Evolutionary conservation across 53 echinoderm and acorn worm species (phyloP).

Genomic region (Crossaster papposus): DNA sequence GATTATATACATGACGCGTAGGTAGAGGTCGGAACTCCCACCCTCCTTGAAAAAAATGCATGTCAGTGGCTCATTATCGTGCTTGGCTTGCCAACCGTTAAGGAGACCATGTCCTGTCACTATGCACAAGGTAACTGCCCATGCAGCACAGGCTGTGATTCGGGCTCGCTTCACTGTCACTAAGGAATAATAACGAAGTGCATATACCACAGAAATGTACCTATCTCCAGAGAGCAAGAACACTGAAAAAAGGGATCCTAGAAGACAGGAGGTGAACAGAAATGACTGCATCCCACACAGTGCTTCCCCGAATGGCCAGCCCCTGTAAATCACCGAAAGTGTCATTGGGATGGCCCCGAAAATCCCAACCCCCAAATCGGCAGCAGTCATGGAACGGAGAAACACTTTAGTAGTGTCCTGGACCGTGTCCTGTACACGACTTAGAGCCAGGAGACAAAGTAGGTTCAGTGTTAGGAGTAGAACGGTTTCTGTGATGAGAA

Average conservation of each 20-base stretch:
- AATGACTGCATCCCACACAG: too few species aligned
- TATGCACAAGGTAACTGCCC: background rate
- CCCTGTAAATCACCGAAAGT: background rate
- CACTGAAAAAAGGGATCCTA: background rate
- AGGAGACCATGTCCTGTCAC: background rate
- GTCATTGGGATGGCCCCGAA: background rate
- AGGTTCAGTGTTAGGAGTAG: background rate
- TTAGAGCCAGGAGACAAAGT: background rate
- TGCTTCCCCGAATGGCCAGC: background rate
- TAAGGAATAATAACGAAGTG: slow-evolving; percentile 14
- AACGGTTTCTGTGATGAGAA: background rate
- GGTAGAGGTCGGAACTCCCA: too few species aligned
- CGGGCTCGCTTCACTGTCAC: slow-evolving; percentile 28
- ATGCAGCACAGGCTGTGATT: slow-evolving; percentile 1
- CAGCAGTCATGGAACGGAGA: slow-evolving; percentile 24
- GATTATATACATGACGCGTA: too few species aligned
- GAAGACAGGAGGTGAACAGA: background rate
- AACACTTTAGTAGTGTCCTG: slow-evolving; percentile 32
- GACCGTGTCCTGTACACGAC: background rate
- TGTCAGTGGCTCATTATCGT: too few species aligned
- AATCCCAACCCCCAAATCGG: background rate
- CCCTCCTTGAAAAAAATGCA: too few species aligned
- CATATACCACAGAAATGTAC: slow-evolving; percentile 16
- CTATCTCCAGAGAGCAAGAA: background rate
- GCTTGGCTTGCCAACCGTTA: background rate